These are phyloP conservation scores for Acropora tenuis DNA, from an alignment of 64 coral and sea anemone genomes.

Conservation along the genomic window DNA sequence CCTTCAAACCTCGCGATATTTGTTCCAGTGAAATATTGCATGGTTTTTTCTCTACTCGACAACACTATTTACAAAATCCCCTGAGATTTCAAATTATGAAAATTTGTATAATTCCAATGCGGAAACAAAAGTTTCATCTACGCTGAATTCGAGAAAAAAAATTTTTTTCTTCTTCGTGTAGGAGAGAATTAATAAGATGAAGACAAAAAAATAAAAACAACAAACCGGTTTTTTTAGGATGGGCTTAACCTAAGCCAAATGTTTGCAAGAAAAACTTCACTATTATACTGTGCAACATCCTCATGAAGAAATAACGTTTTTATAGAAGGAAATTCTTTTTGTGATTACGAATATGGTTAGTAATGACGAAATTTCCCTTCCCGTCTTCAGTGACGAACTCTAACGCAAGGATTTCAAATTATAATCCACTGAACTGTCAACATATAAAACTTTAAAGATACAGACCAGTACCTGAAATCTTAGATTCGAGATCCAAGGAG, in stretches of 20 bases:
- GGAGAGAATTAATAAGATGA: too few relatives aligned
- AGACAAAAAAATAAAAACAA: too few relatives aligned
- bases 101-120: neutral
- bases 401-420: neutral
- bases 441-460: neutral
- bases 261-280: too few relatives aligned
- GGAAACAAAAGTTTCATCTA: neutral
- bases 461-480: constrained; percentile 9
- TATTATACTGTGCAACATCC: too few relatives aligned
- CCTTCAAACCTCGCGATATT: neutral
- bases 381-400: too few relatives aligned
- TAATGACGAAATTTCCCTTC: too few relatives aligned
- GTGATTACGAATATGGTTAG: too few relatives aligned
- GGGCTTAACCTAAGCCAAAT: too few relatives aligned
- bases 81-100: neutral
- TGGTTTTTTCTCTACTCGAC: neutral
- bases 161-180: neutral
- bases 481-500: neutral
- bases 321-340: too few relatives aligned
- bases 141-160: neutral
- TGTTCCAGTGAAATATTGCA: too few relatives aligned
- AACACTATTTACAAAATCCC: neutral
- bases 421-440: neutral
- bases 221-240: too few relatives aligned
- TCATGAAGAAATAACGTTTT: too few relatives aligned